Percentiles rank a stretch among this genome's conserved stretches.
Conservation (phyloP, 2,888 invertebrate species). For the Zaprionus obscuricornis region DNA sequence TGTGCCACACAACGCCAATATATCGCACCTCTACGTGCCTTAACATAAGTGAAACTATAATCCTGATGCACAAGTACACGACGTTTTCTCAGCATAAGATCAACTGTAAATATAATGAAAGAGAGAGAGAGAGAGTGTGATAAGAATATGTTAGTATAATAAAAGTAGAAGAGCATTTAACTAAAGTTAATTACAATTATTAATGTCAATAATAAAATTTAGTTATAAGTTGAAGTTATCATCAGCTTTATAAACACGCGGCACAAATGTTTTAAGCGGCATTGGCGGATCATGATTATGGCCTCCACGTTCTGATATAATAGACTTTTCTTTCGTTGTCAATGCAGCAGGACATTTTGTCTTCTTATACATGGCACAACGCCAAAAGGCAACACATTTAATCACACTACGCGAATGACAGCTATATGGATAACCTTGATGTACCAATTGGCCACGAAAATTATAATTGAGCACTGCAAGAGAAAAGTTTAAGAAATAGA, state of each 20-base stretch:
- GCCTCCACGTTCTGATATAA: slow-evolving; percentile 55
- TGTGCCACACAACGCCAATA: not conserved
- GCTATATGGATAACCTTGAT: slow-evolving; percentile 73
- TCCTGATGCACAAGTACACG: not conserved
- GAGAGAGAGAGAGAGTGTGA: no score
- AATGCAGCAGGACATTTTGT: slow-evolving; percentile 73
- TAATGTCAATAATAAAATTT: not conserved
- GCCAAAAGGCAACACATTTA: slow-evolving; percentile 77
- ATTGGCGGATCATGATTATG: slow-evolving; percentile 79
- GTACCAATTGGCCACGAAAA: slow-evolving; percentile 79
- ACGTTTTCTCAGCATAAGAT: not conserved
- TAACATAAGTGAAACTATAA: not conserved
- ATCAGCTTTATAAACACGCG: slow-evolving; percentile 25
- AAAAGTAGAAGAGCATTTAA: no score
- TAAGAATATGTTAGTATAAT: no score
- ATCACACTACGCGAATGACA: slow-evolving; percentile 65
- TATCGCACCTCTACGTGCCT: not conserved
- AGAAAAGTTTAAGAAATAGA: not conserved
- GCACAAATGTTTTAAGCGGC: slow-evolving; percentile 55
- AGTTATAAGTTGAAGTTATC: not conserved
- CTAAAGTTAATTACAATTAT: not conserved
- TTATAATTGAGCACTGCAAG: slow-evolving; percentile 73
- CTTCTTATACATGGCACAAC: slow-evolving; percentile 76
- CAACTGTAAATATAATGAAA: not conserved
- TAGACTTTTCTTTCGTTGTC: slow-evolving; percentile 76